Conservation (phyloP, 2,888 invertebrate genomes). For the Lasioglossum vierecki region DNA sequence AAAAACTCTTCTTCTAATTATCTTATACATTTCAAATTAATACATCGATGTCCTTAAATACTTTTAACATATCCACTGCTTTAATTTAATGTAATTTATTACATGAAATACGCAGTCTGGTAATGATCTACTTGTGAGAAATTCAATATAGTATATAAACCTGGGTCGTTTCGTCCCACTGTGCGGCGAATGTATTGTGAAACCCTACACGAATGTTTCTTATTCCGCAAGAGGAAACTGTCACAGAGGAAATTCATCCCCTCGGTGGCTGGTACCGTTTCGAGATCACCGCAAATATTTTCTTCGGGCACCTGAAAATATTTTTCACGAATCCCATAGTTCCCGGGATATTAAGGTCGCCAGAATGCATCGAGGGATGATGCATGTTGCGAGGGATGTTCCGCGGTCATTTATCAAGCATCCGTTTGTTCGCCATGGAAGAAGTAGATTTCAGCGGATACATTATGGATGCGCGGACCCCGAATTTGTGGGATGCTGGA, state of each 20-base stretch:
- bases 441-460: slow-evolving; percentile 1
- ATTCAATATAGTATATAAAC: too few relatives aligned
- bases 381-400: not conserved
- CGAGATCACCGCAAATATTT: not conserved
- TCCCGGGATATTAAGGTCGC: not conserved
- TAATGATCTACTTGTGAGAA: too few relatives aligned
- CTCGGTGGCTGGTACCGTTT: not conserved
- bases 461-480: not conserved
- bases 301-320: not conserved
- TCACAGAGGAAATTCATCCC: not conserved
- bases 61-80: too few relatives aligned
- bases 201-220: not conserved
- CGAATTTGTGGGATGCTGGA: not conserved
- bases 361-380: not conserved
- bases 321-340: not conserved
- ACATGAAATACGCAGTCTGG: too few relatives aligned
- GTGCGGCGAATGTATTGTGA: not conserved
- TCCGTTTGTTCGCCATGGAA: not conserved
- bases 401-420: not conserved
- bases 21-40: too few relatives aligned
- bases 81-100: too few relatives aligned
- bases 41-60: too few relatives aligned
- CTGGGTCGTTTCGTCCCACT: too few relatives aligned
- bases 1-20: too few relatives aligned
- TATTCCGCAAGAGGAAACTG: not conserved